Percentiles rank a stretch among this genome's conserved stretches.
Conservation (phyloP, 2,113 vertebrate species). For the Lathamus discolor region DNA sequence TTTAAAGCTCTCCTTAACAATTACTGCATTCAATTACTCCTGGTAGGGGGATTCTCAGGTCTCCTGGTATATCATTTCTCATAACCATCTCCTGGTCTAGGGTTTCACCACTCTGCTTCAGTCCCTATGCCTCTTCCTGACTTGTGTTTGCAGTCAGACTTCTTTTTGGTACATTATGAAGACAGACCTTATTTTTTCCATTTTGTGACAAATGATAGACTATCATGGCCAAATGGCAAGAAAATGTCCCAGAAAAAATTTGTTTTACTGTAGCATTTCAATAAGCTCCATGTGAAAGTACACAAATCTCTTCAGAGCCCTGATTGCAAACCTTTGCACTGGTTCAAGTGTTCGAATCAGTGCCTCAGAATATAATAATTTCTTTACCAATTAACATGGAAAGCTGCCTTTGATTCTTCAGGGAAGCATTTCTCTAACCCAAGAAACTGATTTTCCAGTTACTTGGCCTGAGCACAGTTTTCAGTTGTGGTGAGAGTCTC, state of each 20-base stretch:
- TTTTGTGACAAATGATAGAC: conserved; percentile 60
- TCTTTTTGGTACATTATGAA: conserved; percentile 29
- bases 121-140: neutral
- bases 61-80: conserved; percentile 11
- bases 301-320: conserved; percentile 32
- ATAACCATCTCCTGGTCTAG: conserved; percentile 35
- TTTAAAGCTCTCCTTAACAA: conserved; percentile 34
- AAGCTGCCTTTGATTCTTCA: conserved; percentile 70
- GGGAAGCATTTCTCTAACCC: conserved; percentile 73
- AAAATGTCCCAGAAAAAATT: conserved; percentile 44
- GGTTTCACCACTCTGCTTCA: conserved; percentile 14
- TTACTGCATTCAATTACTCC: conserved; percentile 22
- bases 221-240: conserved; percentile 48
- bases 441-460: conserved; percentile 75
- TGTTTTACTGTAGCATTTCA: conserved; percentile 44
- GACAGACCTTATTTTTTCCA: conserved; percentile 58
- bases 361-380: conserved; percentile 59
- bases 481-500: conserved; percentile 76
- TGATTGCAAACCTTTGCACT: conserved; percentile 39
- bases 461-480: conserved; percentile 71
- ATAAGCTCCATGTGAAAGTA: conserved; percentile 16
- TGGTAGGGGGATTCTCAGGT: neutral
- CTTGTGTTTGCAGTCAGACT: conserved; percentile 4
- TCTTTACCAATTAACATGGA: conserved; percentile 73
- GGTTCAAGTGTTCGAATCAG: conserved; percentile 41